These are phyloP conservation scores for Acromyrmex charruanus DNA, from an alignment of 1,140 invertebrate species.

Conservation along the genomic window DNA sequence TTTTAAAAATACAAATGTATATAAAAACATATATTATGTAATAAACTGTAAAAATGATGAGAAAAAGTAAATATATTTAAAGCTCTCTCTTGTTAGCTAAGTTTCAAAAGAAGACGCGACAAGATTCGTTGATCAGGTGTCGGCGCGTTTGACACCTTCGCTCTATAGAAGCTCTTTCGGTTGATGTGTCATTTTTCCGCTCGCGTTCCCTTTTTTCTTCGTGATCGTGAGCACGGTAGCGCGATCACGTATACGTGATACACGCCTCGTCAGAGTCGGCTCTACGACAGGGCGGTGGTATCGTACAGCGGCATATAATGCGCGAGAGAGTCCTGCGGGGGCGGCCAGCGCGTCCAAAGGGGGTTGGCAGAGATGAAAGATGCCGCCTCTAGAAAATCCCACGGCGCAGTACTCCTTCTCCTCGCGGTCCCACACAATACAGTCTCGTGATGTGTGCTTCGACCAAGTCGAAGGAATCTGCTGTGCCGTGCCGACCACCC, in stretches of 20 bases:
- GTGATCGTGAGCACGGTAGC: slow-evolving; percentile 57
- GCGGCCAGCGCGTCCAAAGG: slow-evolving; percentile 69
- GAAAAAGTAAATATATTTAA: neutral
- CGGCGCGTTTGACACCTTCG: slow-evolving; percentile 80
- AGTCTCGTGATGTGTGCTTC: slow-evolving; percentile 78
- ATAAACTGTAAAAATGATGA: neutral
- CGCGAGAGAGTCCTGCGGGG: slow-evolving; percentile 57
- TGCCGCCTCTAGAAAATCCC: slow-evolving; percentile 81
- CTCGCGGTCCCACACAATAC: slow-evolving; percentile 77
- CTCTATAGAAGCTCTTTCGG: slow-evolving; percentile 68
- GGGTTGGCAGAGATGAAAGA: slow-evolving; percentile 83
- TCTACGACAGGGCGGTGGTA: slow-evolving; percentile 55
- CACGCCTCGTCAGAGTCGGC: slow-evolving; percentile 14
- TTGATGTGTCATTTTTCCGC: slow-evolving; percentile 53
- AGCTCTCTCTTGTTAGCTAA: neutral
- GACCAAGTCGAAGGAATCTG: slow-evolving; percentile 75
- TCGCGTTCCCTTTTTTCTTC: slow-evolving; percentile 60
- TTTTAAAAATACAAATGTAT: neutral
- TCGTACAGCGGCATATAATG: slow-evolving; percentile 67
- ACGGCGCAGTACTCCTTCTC: slow-evolving; percentile 72
- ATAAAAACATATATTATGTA: neutral
- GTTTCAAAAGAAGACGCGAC: slow-evolving; percentile 9
- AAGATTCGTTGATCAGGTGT: slow-evolving; percentile 77
- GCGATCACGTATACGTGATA: slow-evolving; percentile 21
- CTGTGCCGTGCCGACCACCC: slow-evolving; percentile 79